phyloP scores from a whole-genome alignment of 1,140 invertebrate species.

The Plodia interpunctella region DNA sequence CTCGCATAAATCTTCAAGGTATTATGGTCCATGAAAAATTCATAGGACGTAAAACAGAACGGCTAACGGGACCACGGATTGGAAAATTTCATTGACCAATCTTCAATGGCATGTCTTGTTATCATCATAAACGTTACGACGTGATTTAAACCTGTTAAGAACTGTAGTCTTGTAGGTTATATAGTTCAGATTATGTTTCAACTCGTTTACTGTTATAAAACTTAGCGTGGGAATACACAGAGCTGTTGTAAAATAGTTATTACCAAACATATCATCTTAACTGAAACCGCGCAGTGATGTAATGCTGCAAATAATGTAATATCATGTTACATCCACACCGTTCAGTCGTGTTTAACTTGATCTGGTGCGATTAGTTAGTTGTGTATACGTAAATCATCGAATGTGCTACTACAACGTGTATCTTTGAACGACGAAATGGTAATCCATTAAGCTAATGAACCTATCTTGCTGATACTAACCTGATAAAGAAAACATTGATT shows the following conservation, averaged over 20 bases:
- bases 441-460: too few relatives aligned
- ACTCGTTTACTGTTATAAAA: conserved; percentile 1
- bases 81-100: conserved; percentile 11
- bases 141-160: conserved; percentile 11
- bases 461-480: conserved; percentile 39
- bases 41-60: conserved; percentile 14
- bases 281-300: neutral
- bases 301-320: neutral
- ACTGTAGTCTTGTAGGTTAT: neutral
- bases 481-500: conserved; percentile 67
- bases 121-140: conserved; percentile 34
- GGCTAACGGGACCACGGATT: conserved; percentile 5
- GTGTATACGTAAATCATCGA: too few relatives aligned
- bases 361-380: too few relatives aligned
- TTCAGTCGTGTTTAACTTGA: too few relatives aligned
- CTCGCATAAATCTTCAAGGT: conserved; percentile 13
- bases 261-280: neutral
- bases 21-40: conserved; percentile 14
- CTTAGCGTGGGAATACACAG: neutral
- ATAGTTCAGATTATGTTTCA: neutral
- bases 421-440: too few relatives aligned
- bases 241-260: neutral
- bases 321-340: neutral
- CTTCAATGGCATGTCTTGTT: conserved; percentile 19
- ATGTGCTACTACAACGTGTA: too few relatives aligned